Conservation (phyloP, 2,797 vertebrate genomes). For the Danio tinwini region DNA sequence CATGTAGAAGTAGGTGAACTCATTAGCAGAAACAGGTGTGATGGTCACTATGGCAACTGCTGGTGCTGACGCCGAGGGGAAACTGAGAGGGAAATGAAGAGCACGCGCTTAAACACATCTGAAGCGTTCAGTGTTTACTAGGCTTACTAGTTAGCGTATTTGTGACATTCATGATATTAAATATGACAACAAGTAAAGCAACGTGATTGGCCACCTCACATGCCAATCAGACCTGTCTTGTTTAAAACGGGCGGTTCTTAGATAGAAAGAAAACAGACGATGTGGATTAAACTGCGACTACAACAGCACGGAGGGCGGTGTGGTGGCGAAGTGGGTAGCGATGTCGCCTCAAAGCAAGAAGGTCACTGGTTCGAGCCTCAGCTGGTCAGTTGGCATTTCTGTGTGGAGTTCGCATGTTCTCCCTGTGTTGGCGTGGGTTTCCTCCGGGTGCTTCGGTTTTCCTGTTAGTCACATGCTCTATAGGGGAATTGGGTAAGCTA, state of each 20-base stretch:
- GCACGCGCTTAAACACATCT: background rate
- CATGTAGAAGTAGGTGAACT: constrained; percentile 26
- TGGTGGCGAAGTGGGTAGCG: no score
- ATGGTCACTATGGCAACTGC: constrained; percentile 35
- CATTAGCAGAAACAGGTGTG: constrained; percentile 40
- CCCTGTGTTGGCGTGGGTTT: no score
- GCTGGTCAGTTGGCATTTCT: no score
- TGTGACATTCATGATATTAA: background rate
- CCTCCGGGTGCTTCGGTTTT: no score
- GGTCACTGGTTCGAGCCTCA: no score
- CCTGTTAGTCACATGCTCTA: no score
- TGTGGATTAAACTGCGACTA: no score
- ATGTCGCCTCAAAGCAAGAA: no score
- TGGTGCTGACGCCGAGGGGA: constrained; percentile 3
- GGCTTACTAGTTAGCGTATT: background rate
- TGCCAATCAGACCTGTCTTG: background rate
- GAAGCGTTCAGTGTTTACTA: background rate
- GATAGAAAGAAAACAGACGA: no score
- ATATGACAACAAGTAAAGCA: background rate
- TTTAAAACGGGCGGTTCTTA: background rate
- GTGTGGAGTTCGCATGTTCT: no score
- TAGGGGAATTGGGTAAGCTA: no score
- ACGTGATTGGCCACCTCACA: background rate
- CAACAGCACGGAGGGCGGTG: no score
- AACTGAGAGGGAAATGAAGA: background rate